Percentiles rank a stretch among this genome's conserved stretches.
phyloP scores from a whole-genome alignment of 2,888 invertebrate species.

The Agrilus mali region DNA sequence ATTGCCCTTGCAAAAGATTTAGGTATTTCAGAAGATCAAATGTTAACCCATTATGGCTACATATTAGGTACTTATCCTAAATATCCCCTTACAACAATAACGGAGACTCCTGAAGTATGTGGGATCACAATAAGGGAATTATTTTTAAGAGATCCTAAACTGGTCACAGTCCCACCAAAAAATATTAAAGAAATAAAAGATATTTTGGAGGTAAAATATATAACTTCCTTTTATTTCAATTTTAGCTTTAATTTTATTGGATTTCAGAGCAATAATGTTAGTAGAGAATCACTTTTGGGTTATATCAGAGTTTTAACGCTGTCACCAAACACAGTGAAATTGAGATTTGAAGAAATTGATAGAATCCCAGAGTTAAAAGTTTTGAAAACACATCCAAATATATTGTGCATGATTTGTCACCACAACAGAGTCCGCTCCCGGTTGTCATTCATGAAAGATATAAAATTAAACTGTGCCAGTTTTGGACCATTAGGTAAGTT shows the following conservation, averaged over 20 bases:
- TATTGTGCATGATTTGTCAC: constrained; percentile 38
- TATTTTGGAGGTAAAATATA: constrained; percentile 33
- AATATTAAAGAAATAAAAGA: constrained; percentile 41
- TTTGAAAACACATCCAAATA: constrained; percentile 45
- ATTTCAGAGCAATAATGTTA: no score
- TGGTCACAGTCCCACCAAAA: constrained; percentile 46
- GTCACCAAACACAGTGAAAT: constrained; percentile 41
- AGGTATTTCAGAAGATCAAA: constrained; percentile 38
- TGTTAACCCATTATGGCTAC: constrained; percentile 44
- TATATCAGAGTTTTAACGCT: constrained; percentile 47
- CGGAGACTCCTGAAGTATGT: constrained; percentile 39
- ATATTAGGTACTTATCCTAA: constrained; percentile 45
- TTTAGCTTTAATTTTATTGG: not conserved
- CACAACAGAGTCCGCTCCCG: constrained; percentile 38
- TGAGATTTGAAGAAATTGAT: constrained; percentile 43
- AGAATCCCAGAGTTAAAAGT: constrained; percentile 47
- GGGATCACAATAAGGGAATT: constrained; percentile 43
- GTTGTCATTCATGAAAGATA: constrained; percentile 37
- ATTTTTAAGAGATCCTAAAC: constrained; percentile 45
- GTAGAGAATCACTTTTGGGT: constrained; percentile 33
- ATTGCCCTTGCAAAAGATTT: constrained; percentile 43
- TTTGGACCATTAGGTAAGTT: constrained; percentile 33
- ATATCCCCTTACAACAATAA: constrained; percentile 42
- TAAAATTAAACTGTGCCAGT: constrained; percentile 38
- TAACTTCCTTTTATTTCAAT: constrained; percentile 23